Evolutionary conservation across 2,888 invertebrate genomes (phyloP), one percentile per base, ranked within the genome.

Genomic region (Lochmaea crataegi): DNA sequence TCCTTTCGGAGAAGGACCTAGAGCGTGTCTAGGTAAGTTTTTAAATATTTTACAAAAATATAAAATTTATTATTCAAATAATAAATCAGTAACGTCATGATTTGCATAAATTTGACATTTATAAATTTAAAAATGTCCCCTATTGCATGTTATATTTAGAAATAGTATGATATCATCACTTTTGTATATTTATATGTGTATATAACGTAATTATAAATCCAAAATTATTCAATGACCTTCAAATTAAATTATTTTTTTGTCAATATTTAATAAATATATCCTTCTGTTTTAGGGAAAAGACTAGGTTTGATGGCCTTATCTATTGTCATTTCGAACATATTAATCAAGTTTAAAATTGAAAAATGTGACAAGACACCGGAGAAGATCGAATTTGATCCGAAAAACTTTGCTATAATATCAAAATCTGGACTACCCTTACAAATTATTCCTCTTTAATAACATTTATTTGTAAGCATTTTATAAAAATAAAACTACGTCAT

Each of bases 1-100:
- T 18, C 81, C 83, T 9, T 82, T 82, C 69, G 82, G 83, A 2
- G 79, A 80, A 42, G 73, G 75, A 42, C 74, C 75, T 18, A 65
- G 75, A 63, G 53, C 32, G 58, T 76, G 75, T 58, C 61, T 76
- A 53, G 75, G 75, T 76, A 56, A 60, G 69, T n/a, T n/a, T n/a
- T n/a, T n/a, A n/a, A n/a, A n/a, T n/a, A n/a, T n/a, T n/a, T n/a
- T n/a, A n/a, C n/a, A n/a, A n/a, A 26, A 26, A 26, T 3, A 26
- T 5, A 26, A 26, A 26, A 26, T 26, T 26, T 26, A 26, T 26
- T 26, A n/a, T n/a, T n/a, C n/a, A n/a, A n/a, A n/a, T n/a, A n/a
- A 6, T 6, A 32, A 32, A 32, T n/a, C n/a, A n/a, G n/a, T n/a
- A n/a, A n/a, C n/a, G n/a, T n/a, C 32, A 32, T 32, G 32, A 38